phyloP scores from a whole-genome alignment of 2,888 invertebrate genomes.

The Zele albiditarsus region DNA sequence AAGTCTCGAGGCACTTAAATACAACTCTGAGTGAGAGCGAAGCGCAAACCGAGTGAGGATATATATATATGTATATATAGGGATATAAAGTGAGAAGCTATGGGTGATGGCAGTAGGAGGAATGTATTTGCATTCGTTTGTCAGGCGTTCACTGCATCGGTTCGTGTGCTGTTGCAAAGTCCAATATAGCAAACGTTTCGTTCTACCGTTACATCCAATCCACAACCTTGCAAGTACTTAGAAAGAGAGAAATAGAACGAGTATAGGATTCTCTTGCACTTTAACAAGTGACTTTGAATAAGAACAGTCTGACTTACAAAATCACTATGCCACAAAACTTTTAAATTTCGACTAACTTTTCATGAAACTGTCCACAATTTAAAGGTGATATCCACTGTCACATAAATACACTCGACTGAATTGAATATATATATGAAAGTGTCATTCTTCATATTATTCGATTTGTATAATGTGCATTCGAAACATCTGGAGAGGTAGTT shows the following conservation, averaged over 20 bases:
- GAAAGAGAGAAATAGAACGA: background rate
- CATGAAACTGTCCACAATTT: slow-evolving; percentile 9
- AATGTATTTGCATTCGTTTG: slow-evolving; percentile 52
- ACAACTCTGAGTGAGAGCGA: slow-evolving; percentile 34
- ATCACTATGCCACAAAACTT: background rate
- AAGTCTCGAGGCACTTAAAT: slow-evolving; percentile 50
- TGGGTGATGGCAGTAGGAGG: slow-evolving; percentile 12
- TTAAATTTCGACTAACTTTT: background rate
- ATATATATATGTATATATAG: background rate
- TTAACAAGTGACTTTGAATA: slow-evolving; percentile 28
- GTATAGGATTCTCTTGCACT: background rate
- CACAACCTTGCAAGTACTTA: background rate
- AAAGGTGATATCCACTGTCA: background rate
- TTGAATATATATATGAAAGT: background rate
- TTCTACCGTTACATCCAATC: slow-evolving; percentile 8
- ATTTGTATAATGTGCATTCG: background rate
- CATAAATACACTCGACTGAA: background rate
- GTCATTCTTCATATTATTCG: background rate
- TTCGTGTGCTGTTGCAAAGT: slow-evolving; percentile 29
- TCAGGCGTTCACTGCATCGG: slow-evolving; percentile 42
- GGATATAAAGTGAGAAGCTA: background rate
- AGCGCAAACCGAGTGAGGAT: background rate
- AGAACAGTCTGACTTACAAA: slow-evolving; percentile 31
- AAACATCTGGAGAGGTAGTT: background rate
- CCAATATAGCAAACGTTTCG: slow-evolving; percentile 26